A percentile compares a stretch with the other conserved stretches of the same genome.
Evolutionary conservation across 2,888 invertebrate genomes (phyloP).

Genomic region (Tromatobia lineatoria): DNA sequence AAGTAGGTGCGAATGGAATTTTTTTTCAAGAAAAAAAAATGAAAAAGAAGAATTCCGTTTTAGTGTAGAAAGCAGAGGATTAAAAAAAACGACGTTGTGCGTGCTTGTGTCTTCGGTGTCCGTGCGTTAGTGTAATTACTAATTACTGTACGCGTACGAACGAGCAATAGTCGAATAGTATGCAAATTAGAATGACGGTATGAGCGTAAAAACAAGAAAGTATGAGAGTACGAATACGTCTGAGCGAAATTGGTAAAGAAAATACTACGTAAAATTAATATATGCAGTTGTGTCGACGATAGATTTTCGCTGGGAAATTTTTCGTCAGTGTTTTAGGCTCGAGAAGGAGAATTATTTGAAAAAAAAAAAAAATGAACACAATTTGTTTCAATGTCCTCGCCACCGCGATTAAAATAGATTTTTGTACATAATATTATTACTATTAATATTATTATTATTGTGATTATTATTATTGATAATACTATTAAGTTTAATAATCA

Average conservation of each 20-base stretch:
- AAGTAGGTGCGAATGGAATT: slow-evolving; percentile 50
- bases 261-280: slow-evolving; percentile 71
- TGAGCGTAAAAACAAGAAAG: slow-evolving; percentile 59
- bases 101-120: slow-evolving; percentile 64
- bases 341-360: slow-evolving; percentile 26
- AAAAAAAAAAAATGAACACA: slow-evolving; percentile 22
- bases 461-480: slow-evolving; percentile 2
- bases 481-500: slow-evolving; percentile 32
- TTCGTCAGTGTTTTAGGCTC: slow-evolving; percentile 24
- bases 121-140: slow-evolving; percentile 55
- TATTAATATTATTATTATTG: slow-evolving; percentile 10
- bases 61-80: slow-evolving; percentile 60
- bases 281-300: slow-evolving; percentile 67
- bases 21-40: slow-evolving; percentile 43
- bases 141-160: slow-evolving; percentile 59
- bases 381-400: slow-evolving; percentile 35
- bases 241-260: slow-evolving; percentile 36
- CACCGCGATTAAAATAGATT: slow-evolving; percentile 27
- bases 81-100: slow-evolving; percentile 49
- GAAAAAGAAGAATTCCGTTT: slow-evolving; percentile 30
- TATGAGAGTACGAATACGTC: slow-evolving; percentile 20
- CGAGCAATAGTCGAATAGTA: slow-evolving; percentile 47
- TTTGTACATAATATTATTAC: slow-evolving; percentile 47
- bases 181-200: slow-evolving; percentile 55
- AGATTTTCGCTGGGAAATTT: slow-evolving; percentile 47